phyloP scores from a whole-genome alignment of 2,888 invertebrate species.

The Chouioia cunea region DNA sequence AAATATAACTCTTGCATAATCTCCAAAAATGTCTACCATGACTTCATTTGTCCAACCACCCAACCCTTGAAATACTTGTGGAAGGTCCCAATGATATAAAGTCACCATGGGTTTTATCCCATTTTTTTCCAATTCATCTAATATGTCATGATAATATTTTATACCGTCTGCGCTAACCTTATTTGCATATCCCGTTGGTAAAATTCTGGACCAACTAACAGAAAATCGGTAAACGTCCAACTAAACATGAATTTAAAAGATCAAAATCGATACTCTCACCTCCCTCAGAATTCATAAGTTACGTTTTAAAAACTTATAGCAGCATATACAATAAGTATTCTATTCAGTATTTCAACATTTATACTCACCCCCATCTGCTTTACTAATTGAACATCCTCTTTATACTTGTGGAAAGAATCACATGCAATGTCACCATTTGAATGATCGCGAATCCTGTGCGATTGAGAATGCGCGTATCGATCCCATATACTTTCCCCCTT shows the following conservation, averaged over 20 bases:
- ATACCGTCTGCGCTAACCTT: constrained; percentile 66
- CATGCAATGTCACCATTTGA: constrained; percentile 78
- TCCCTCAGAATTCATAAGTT: no score
- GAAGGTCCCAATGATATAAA: constrained; percentile 78
- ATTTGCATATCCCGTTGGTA: constrained; percentile 67
- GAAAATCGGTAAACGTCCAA: constrained; percentile 57
- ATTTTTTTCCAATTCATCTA: constrained; percentile 69
- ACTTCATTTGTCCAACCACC: constrained; percentile 77
- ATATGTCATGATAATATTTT: constrained; percentile 69
- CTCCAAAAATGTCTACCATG: constrained; percentile 73
- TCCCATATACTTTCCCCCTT: constrained; percentile 78
- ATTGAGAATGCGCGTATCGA: constrained; percentile 70
- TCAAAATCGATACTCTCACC: no score
- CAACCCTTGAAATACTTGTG: constrained; percentile 72
- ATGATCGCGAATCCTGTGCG: constrained; percentile 71
- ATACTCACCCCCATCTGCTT: constrained; percentile 50
- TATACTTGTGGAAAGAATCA: constrained; percentile 77
- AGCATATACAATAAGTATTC: no score
- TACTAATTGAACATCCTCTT: constrained; percentile 65
- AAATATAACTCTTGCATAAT: constrained; percentile 73
- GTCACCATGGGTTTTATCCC: constrained; percentile 75
- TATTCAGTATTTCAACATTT: no score
- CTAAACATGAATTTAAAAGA: no score
- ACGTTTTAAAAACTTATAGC: no score
- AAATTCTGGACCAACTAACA: constrained; percentile 69